These are phyloP conservation scores for Anthoscopus minutus DNA, from an alignment of 2,113 vertebrate genomes.

Conservation along the genomic window DNA sequence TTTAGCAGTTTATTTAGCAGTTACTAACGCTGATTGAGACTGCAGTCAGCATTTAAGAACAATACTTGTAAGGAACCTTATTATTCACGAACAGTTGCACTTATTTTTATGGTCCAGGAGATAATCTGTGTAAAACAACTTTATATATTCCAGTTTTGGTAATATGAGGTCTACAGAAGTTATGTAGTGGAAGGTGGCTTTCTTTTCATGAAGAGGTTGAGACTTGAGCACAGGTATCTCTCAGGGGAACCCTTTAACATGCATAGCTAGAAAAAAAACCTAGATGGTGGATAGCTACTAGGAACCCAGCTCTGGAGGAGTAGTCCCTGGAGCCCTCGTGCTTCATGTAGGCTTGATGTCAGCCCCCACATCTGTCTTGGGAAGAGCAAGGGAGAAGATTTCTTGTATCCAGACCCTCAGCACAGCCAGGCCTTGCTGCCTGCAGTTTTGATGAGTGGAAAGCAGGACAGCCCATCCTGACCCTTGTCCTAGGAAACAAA, in stretches of 20 bases:
- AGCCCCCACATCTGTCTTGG: background rate
- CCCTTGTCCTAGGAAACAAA: background rate
- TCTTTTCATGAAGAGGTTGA: background rate
- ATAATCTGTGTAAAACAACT: background rate
- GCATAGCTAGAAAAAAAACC: accelerated
- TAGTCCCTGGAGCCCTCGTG: accelerated
- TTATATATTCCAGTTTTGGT: background rate
- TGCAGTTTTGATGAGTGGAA: accelerated
- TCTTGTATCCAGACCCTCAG: background rate
- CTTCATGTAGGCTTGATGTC: background rate
- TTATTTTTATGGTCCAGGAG: background rate
- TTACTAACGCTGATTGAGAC: background rate
- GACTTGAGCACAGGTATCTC: background rate
- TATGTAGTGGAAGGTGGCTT: background rate
- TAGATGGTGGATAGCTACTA: background rate
- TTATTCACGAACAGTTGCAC: background rate
- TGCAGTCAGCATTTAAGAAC: background rate
- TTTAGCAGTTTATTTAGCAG: background rate
- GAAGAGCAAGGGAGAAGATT: background rate
- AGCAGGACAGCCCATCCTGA: accelerated
- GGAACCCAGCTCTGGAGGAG: background rate
- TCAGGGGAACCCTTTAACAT: background rate
- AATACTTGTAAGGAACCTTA: background rate
- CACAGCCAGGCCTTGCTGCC: too few species aligned
- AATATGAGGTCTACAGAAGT: background rate